Conservation (phyloP, 2,113 vertebrate species). For the Lophochroa leadbeateri region DNA sequence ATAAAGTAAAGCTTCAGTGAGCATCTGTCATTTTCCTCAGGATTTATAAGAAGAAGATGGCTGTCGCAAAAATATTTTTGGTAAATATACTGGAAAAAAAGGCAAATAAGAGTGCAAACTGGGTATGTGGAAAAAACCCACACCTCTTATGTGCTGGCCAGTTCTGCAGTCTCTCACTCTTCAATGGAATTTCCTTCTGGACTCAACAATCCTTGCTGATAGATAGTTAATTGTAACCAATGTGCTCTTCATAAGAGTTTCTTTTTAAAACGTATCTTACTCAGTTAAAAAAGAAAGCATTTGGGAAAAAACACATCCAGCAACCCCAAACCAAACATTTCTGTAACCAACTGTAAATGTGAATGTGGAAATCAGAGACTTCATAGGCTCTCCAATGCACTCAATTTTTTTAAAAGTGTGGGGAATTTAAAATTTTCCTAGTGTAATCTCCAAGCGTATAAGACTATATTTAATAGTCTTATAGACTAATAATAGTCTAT, state of each 20-base stretch:
- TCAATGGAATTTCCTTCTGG: neutral
- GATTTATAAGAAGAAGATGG: neutral
- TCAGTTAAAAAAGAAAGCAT: neutral
- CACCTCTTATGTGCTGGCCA: rapidly evolving
- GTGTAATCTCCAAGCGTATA: neutral
- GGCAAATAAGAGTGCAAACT: neutral
- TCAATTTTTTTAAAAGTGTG: neutral
- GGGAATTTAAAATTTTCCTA: neutral
- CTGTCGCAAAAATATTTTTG: neutral
- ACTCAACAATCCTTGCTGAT: neutral
- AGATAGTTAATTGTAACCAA: neutral
- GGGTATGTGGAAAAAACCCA: neutral
- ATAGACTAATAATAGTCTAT: too few species aligned
- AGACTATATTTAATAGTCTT: neutral
- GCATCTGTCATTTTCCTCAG: neutral
- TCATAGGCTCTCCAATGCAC: neutral
- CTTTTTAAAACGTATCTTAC: neutral
- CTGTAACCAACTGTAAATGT: neutral
- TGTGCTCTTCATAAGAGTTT: neutral
- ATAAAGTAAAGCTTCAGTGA: neutral
- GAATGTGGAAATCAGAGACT: neutral
- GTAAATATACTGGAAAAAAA: neutral
- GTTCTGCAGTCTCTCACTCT: neutral
- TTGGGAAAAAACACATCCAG: neutral
- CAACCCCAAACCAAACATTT: neutral